Evolutionary conservation across 2,113 vertebrate species (phyloP).

Genomic region (Halcyon senegalensis): DNA sequence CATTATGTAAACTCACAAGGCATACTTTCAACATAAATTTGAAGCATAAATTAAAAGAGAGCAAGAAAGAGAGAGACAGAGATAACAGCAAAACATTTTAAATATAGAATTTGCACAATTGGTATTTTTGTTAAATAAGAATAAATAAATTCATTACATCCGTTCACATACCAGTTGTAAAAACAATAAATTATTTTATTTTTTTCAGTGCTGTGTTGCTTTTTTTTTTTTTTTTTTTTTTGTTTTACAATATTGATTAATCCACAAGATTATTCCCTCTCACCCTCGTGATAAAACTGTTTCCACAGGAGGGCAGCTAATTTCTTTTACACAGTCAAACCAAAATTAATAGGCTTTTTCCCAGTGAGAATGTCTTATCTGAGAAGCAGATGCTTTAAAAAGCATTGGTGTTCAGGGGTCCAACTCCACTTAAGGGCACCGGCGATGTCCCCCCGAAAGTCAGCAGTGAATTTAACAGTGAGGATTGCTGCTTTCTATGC

Average conservation of each 20-base stretch:
- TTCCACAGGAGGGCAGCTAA: conserved; percentile 76
- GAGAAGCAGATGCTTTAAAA: background rate
- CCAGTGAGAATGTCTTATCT: background rate
- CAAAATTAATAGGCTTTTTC: background rate
- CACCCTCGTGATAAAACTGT: conserved; percentile 73
- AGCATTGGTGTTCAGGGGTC: background rate
- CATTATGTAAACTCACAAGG: conserved; percentile 81
- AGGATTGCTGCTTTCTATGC: background rate
- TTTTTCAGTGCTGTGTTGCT: conserved; percentile 94
- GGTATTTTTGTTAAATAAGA: conserved; percentile 94
- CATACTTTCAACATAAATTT: conserved; percentile 73
- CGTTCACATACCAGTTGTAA: conserved; percentile 93
- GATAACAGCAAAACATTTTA: conserved; percentile 77
- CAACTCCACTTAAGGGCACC: background rate
- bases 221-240: conserved; percentile 72
- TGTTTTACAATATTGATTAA: conserved; percentile 69
- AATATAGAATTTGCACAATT: conserved; percentile 82
- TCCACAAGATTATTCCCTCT: conserved; percentile 64
- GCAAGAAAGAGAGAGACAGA: conserved; percentile 64
- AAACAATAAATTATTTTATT: conserved; percentile 98
- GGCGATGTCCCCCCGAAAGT: background rate
- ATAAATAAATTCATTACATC: conserved; percentile 97
- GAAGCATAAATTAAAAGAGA: conserved; percentile 80
- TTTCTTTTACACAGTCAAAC: background rate
- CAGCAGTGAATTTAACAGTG: background rate